Conservation (phyloP, 2,888 invertebrate genomes). For the Leptinotarsa peninsularis region DNA sequence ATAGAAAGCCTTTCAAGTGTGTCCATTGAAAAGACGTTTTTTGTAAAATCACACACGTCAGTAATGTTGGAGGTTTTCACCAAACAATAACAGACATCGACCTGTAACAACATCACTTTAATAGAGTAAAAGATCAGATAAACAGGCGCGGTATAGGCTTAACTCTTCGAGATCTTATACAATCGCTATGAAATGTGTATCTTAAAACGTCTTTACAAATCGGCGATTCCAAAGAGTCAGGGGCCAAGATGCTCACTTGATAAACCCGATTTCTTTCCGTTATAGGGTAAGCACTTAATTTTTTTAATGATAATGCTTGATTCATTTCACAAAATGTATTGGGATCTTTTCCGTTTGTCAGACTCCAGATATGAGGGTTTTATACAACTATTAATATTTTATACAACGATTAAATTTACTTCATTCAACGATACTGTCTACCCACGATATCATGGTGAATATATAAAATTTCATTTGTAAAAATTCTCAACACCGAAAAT, state of each 20-base stretch:
- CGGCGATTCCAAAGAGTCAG: slow-evolving; percentile 58
- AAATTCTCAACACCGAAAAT: no score
- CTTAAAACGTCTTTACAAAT: slow-evolving; percentile 65
- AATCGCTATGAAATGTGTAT: slow-evolving; percentile 52
- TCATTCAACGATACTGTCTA: no score
- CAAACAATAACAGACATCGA: slow-evolving; percentile 54
- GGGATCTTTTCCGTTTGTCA: not conserved
- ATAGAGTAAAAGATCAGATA: slow-evolving; percentile 56
- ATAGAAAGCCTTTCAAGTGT: slow-evolving; percentile 53
- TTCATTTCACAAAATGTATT: not conserved
- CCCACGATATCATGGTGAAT: no score
- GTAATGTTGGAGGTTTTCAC: slow-evolving; percentile 41
- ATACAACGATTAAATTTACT: no score
- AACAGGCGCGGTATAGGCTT: slow-evolving; percentile 50
- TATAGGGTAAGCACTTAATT: slow-evolving; percentile 1
- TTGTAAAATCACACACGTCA: slow-evolving; percentile 47
- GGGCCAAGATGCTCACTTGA: slow-evolving; percentile 49
- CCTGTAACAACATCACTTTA: slow-evolving; percentile 55
- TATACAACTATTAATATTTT: no score
- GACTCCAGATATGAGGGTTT: not conserved
- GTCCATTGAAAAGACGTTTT: slow-evolving; percentile 47
- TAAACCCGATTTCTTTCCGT: slow-evolving; percentile 36
- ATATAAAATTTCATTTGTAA: no score
- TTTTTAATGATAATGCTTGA: not conserved
- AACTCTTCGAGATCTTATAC: slow-evolving; percentile 51